Percentiles rank a stretch among this genome's conserved stretches.
These are phyloP conservation scores for Oxytorus armatus DNA, from an alignment of 2,888 invertebrate species.

Conservation along the genomic window DNA sequence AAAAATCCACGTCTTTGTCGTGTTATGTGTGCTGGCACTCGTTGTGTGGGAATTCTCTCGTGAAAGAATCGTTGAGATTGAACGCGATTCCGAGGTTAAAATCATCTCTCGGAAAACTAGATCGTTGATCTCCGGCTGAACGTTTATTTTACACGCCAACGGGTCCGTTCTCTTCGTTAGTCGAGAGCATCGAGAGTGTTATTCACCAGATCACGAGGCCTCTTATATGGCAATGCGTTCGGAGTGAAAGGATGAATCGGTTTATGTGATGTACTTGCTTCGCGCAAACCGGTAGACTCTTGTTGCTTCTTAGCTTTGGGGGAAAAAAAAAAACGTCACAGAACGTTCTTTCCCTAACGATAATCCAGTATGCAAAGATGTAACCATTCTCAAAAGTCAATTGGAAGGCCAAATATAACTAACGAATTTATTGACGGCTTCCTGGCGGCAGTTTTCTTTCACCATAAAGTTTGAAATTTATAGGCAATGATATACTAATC, in stretches of 20 bases:
- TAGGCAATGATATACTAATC: too few relatives aligned
- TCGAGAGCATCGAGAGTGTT: slow-evolving; percentile 32
- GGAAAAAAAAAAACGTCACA: slow-evolving; percentile 19
- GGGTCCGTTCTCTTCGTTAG: slow-evolving; percentile 28
- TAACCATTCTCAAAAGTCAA: too few relatives aligned
- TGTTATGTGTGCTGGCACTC: too few relatives aligned
- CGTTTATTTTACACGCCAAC: too few relatives aligned
- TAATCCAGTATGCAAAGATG: slow-evolving; percentile 33
- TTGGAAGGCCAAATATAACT: too few relatives aligned
- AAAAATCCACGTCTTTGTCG: neutral
- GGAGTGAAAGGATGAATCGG: slow-evolving; percentile 63
- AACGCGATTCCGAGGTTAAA: slow-evolving; percentile 51
- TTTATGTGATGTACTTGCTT: slow-evolving; percentile 15
- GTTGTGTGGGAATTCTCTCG: slow-evolving; percentile 13
- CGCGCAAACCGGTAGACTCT: slow-evolving; percentile 41
- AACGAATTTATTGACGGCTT: too few relatives aligned
- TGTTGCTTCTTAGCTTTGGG: slow-evolving; percentile 21
- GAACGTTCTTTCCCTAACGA: slow-evolving; percentile 21
- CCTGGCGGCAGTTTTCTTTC: too few relatives aligned
- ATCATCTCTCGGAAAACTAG: slow-evolving; percentile 55
- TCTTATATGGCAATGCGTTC: slow-evolving; percentile 35
- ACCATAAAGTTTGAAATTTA: too few relatives aligned
- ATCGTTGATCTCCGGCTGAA: slow-evolving; percentile 49
- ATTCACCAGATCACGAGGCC: slow-evolving; percentile 45
- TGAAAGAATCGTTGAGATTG: slow-evolving; percentile 27